Evolutionary conservation across 2,888 invertebrate genomes (phyloP).

Genomic region (Corythucha ciliata): DNA sequence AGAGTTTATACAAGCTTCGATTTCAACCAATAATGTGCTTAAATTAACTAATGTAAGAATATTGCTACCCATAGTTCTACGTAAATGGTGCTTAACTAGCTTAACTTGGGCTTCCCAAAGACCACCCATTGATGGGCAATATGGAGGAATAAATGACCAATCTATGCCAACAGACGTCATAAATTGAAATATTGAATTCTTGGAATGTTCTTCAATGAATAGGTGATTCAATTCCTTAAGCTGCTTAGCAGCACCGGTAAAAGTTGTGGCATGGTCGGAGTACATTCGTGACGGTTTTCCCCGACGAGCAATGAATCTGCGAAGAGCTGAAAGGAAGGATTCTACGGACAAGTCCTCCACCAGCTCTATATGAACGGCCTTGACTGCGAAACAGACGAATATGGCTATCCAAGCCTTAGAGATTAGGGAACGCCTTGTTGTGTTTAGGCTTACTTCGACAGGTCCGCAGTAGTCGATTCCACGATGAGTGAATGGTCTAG

Average conservation of each 20-base stretch:
- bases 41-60: constrained; percentile 27
- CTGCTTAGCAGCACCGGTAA: constrained; percentile 33
- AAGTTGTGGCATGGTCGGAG: constrained; percentile 37
- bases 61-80: constrained; percentile 12
- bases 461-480: constrained; percentile 38
- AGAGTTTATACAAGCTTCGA: constrained; percentile 35
- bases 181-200: background rate
- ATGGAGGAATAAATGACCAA: constrained; percentile 32
- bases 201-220: too few species aligned
- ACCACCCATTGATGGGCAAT: constrained; percentile 21
- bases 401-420: constrained; percentile 28
- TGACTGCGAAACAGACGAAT: constrained; percentile 36
- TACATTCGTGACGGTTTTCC: constrained; percentile 31
- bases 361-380: constrained; percentile 37
- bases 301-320: constrained; percentile 34
- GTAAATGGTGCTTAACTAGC: constrained; percentile 20
- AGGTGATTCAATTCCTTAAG: constrained; percentile 20
- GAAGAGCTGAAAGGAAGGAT: constrained; percentile 32
- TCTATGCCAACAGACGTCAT: constrained; percentile 22
- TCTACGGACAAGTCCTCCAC: constrained; percentile 32
- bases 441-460: constrained; percentile 30
- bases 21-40: constrained; percentile 29
- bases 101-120: constrained; percentile 25
- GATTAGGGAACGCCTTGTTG: constrained; percentile 23
- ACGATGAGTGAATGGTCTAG: constrained; percentile 33